phyloP scores from a whole-genome alignment of 2,113 vertebrate species.

The Uria aalge region DNA sequence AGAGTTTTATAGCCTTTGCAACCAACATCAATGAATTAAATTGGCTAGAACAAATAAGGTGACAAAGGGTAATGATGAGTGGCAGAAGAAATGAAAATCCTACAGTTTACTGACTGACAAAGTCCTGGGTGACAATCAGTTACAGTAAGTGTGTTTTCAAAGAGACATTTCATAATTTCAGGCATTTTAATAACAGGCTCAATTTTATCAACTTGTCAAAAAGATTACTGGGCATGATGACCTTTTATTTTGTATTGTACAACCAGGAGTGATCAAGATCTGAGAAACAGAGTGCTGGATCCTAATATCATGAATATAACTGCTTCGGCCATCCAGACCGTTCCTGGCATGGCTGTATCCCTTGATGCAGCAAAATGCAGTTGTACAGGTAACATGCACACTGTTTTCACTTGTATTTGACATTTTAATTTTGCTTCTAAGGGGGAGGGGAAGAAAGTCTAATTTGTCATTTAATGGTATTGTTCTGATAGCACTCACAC shows the following conservation, averaged over 20 bases:
- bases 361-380: background rate
- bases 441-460: background rate
- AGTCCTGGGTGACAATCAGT: constrained; percentile 18
- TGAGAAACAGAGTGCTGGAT: background rate
- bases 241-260: background rate
- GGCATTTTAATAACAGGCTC: background rate
- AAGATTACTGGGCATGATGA: background rate
- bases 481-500: background rate
- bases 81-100: constrained; percentile 56
- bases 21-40: constrained; percentile 73
- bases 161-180: background rate
- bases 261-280: background rate
- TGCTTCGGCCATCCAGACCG: background rate
- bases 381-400: background rate
- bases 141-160: constrained; percentile 26
- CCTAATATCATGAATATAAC: background rate
- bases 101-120: constrained; percentile 25
- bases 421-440: background rate
- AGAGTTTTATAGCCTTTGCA: constrained; percentile 58
- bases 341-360: background rate
- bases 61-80: constrained; percentile 69
- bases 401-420: background rate
- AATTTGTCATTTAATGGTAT: background rate
- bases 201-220: background rate
- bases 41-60: constrained; percentile 75